Conservation (phyloP, 2,888 invertebrate species). For the Eilema caniola region DNA sequence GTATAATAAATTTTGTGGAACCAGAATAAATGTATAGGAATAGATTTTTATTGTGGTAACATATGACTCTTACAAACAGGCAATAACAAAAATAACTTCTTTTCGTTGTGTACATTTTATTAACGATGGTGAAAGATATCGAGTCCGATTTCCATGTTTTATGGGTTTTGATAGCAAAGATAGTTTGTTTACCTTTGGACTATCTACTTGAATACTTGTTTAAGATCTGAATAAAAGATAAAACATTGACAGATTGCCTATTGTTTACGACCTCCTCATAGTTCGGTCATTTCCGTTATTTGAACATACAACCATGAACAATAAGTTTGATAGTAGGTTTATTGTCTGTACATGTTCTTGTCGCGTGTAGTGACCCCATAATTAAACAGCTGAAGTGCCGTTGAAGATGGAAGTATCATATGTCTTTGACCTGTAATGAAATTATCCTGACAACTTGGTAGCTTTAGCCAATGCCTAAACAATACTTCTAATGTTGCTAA, state of each 20-base stretch:
- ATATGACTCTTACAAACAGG: conserved; percentile 35
- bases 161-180: conserved; percentile 11
- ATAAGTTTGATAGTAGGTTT: neutral
- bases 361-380: neutral
- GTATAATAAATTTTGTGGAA: conserved; percentile 49
- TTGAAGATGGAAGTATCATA: neutral
- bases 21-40: conserved; percentile 40
- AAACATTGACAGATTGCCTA: conserved; percentile 15
- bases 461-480: neutral
- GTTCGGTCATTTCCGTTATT: conserved; percentile 12
- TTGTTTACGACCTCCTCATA: conserved; percentile 11
- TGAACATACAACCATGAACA: neutral
- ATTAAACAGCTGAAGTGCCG: neutral
- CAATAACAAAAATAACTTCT: conserved; percentile 25
- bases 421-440: too few relatives aligned
- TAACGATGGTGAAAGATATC: conserved; percentile 9
- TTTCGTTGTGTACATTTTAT: conserved; percentile 29
- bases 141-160: conserved; percentile 15
- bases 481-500: neutral
- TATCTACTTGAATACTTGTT: conserved; percentile 11
- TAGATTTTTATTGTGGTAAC: conserved; percentile 37
- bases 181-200: conserved; percentile 14
- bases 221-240: conserved; percentile 16
- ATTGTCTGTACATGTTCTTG: neutral
- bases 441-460: too few relatives aligned